A percentile compares a stretch with the other conserved stretches of the same genome.
These are phyloP conservation scores for Coelinius sp. DNA, from an alignment of 2,888 invertebrate species.

Conservation along the genomic window DNA sequence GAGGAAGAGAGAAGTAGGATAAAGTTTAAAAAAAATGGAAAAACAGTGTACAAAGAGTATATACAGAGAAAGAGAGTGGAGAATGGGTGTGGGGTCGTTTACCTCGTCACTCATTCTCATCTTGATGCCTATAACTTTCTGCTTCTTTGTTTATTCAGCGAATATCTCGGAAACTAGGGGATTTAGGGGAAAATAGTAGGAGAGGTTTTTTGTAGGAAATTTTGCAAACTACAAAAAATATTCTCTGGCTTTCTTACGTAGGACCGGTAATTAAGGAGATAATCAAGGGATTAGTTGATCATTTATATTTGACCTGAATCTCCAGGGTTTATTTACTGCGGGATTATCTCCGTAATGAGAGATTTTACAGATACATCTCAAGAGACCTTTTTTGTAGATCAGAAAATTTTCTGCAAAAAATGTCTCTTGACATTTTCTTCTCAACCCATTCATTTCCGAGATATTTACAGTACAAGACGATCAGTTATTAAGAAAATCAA, in stretches of 20 bases:
- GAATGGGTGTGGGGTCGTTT: conserved; percentile 33
- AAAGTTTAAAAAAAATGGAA: conserved; percentile 8
- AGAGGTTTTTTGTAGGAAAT: not conserved
- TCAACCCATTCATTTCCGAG: too few relatives aligned
- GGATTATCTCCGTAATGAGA: too few relatives aligned
- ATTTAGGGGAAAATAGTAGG: not conserved
- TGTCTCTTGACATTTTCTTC: too few relatives aligned
- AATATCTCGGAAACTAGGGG: not conserved
- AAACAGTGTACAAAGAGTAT: conserved; percentile 10
- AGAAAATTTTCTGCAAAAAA: too few relatives aligned
- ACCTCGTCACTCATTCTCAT: conserved; percentile 34
- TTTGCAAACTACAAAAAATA: not conserved
- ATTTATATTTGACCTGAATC: too few relatives aligned
- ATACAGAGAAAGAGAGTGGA: conserved; percentile 10
- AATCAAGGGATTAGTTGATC: not conserved
- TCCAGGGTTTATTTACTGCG: too few relatives aligned
- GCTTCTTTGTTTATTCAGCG: not conserved
- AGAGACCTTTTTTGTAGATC: too few relatives aligned
- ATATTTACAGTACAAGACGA: too few relatives aligned
- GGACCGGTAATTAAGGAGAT: not conserved
- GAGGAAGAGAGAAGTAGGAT: conserved; percentile 18
- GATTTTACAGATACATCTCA: too few relatives aligned
- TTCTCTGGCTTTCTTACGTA: not conserved
- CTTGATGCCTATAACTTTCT: conserved; percentile 8
- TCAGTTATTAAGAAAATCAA: too few relatives aligned